Conservation (phyloP, 2,888 invertebrate species). For the Perithous albicinctus region DNA sequence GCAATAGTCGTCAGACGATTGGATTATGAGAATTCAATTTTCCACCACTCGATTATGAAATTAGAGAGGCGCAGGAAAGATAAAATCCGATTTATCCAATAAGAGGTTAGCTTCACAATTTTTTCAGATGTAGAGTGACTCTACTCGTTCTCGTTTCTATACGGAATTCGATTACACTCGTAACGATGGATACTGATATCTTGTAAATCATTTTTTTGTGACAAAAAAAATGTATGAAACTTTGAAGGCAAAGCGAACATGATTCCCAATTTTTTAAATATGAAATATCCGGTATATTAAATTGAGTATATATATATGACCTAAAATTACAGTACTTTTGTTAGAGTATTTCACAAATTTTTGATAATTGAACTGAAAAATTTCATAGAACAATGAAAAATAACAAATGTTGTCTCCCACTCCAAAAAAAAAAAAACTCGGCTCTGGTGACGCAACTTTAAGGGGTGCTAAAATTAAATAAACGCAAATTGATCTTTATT, state of each 20-base stretch:
- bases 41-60: not conserved
- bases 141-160: not conserved
- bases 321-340: too few species aligned
- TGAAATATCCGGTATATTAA: not conserved
- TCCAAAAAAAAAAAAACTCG: too few species aligned
- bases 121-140: too few species aligned
- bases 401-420: too few species aligned
- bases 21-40: not conserved
- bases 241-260: not conserved
- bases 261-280: not conserved
- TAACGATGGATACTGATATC: not conserved
- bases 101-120: not conserved
- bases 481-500: too few species aligned
- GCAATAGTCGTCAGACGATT: not conserved
- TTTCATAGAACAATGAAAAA: too few species aligned
- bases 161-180: not conserved
- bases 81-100: not conserved
- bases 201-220: not conserved
- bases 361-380: too few species aligned
- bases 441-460: too few species aligned
- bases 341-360: too few species aligned
- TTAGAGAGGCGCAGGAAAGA: not conserved
- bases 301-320: too few species aligned
- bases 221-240: not conserved
- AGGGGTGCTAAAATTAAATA: too few species aligned